phyloP scores from a whole-genome alignment of 2,888 invertebrate species.

The Gisinianus flammeolus region DNA sequence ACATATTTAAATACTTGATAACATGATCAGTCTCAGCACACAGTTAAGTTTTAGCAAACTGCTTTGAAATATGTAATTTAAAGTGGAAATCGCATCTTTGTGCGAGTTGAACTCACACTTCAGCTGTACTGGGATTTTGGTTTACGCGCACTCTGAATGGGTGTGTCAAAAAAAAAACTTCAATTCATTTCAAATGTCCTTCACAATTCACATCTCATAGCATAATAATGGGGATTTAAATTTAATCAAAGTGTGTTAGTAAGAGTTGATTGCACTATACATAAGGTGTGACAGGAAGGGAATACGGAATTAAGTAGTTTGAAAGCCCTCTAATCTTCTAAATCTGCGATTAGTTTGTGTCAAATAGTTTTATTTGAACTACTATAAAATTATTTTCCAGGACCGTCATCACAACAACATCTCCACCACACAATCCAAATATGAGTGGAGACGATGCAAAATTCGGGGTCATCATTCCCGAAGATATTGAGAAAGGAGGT shows the following conservation, averaged over 20 bases:
- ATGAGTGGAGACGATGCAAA: constrained; percentile 54
- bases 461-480: constrained; percentile 59
- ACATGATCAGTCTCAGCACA: background rate
- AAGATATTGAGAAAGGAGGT: constrained; percentile 62
- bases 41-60: no score
- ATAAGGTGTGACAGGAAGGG: constrained; percentile 15
- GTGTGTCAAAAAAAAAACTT: no score
- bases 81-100: no score
- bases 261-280: background rate
- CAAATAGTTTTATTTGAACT: background rate
- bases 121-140: no score
- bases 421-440: constrained; percentile 18
- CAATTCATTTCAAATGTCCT: no score
- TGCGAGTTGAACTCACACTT: no score
- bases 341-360: background rate
- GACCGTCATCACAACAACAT: constrained; percentile 29
- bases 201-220: no score
- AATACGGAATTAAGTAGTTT: constrained; percentile 19
- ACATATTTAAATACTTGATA: background rate
- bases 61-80: no score
- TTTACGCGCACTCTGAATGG: no score
- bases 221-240: no score
- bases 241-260: no score
- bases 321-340: background rate
- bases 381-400: background rate